Percentiles rank a stretch among this genome's conserved stretches.
Conservation (phyloP, 1,140 invertebrate genomes). For the Spodoptera frugiperda region DNA sequence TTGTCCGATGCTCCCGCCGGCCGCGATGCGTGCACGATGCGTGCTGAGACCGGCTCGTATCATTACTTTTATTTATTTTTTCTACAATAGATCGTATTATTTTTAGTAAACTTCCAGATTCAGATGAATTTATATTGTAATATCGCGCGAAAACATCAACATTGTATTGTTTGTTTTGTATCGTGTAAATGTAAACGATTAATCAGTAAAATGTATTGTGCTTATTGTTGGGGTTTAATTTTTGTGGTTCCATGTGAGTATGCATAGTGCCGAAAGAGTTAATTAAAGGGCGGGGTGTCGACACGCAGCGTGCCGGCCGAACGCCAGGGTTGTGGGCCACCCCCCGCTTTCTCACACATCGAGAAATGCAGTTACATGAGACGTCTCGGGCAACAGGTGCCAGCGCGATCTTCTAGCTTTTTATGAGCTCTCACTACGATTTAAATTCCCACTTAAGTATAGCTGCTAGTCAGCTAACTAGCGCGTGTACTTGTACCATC, state of each 20-base stretch:
- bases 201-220: no score
- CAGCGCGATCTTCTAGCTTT: constrained; percentile 1
- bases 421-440: background rate
- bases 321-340: background rate
- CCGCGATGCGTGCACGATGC: constrained; percentile 52
- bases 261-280: background rate
- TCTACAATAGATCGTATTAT: constrained; percentile 39
- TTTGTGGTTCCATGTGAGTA: background rate
- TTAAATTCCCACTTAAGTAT: background rate
- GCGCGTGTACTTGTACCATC: background rate
- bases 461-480: background rate
- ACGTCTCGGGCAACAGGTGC: constrained; percentile 22
- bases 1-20: constrained; percentile 75
- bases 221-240: background rate
- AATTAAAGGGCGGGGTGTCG: background rate
- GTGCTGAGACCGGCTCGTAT: constrained; percentile 50
- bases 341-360: background rate
- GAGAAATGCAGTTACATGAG: background rate
- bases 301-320: background rate
- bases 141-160: no score
- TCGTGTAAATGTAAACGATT: no score
- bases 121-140: background rate
- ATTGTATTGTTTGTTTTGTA: no score
- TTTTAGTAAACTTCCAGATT: constrained; percentile 22
- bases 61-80: constrained; percentile 52